Conservation (phyloP, 2,888 invertebrate genomes). For the Nymphalis polychloros region DNA sequence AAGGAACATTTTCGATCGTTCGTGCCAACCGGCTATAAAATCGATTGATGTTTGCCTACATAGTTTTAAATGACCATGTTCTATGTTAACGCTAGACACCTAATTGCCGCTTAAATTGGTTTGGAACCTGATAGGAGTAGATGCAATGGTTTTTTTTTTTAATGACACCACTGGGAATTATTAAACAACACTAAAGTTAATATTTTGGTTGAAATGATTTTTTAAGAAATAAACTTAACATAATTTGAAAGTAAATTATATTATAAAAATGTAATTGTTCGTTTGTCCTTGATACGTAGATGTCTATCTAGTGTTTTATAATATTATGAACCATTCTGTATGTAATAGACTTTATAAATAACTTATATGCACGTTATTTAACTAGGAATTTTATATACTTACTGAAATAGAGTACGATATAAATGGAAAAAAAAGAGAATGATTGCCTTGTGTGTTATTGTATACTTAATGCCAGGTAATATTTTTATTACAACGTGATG, state of each 20-base stretch:
- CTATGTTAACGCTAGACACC: conserved; percentile 28
- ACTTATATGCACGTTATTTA: no score
- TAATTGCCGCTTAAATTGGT: conserved; percentile 33
- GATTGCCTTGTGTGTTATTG: background rate
- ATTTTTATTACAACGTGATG: conserved; percentile 45
- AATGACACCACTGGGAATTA: background rate
- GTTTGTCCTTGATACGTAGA: no score
- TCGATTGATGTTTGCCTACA: conserved; percentile 42
- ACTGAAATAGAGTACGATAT: no score
- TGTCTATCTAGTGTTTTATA: no score
- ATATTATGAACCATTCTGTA: no score
- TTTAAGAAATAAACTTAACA: no score
- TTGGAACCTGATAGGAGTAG: conserved; percentile 22
- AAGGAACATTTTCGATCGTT: conserved; percentile 52
- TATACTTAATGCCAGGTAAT: background rate
- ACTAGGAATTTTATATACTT: no score
- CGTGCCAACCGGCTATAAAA: conserved; percentile 41
- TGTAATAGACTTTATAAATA: no score
- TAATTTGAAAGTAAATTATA: no score
- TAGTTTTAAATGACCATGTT: conserved; percentile 35
- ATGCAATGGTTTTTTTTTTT: conserved; percentile 14
- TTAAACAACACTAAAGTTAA: background rate
- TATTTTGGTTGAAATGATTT: background rate
- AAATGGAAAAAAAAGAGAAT: background rate
- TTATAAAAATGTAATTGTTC: no score